phyloP scores from a whole-genome alignment of 2,113 vertebrate species.

The Heterochromis multidens region DNA sequence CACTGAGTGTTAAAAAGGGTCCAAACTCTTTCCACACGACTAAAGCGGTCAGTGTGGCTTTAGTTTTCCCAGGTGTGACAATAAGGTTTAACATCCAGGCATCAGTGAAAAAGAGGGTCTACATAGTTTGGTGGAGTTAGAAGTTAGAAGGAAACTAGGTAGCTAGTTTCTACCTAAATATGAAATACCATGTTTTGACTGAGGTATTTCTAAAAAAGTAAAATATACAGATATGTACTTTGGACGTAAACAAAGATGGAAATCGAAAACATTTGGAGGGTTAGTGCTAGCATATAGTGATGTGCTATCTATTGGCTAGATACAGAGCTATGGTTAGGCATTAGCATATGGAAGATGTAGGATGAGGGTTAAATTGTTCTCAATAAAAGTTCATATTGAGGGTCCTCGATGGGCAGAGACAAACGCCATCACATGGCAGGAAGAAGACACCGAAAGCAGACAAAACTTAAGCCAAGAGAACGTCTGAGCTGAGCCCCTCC shows the following conservation, averaged over 20 bases:
- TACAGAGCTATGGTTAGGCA: not conserved
- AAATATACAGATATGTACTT: not conserved
- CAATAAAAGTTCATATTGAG: not conserved
- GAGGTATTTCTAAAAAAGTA: not conserved
- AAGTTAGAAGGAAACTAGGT: not conserved
- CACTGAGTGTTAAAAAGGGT: not conserved
- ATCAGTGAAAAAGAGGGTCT: not conserved
- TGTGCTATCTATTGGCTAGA: not conserved
- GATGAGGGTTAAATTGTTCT: not conserved
- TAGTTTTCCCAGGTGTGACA: not conserved
- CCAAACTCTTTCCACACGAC: not conserved
- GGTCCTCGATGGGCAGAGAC: not conserved
- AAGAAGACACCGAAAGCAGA: not conserved
- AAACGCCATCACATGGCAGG: not conserved
- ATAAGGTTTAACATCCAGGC: not conserved
- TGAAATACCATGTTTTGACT: not conserved
- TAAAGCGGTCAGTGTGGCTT: accelerated
- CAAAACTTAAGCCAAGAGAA: not conserved
- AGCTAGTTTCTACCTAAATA: not conserved
- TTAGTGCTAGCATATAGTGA: not conserved
- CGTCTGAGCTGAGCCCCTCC: not conserved
- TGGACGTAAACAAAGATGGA: not conserved
- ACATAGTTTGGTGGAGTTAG: not conserved
- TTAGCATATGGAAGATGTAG: not conserved
- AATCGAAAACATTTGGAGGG: not conserved